Conservation (phyloP, 1,140 invertebrate species). For the Himalopsyche phryganea region DNA sequence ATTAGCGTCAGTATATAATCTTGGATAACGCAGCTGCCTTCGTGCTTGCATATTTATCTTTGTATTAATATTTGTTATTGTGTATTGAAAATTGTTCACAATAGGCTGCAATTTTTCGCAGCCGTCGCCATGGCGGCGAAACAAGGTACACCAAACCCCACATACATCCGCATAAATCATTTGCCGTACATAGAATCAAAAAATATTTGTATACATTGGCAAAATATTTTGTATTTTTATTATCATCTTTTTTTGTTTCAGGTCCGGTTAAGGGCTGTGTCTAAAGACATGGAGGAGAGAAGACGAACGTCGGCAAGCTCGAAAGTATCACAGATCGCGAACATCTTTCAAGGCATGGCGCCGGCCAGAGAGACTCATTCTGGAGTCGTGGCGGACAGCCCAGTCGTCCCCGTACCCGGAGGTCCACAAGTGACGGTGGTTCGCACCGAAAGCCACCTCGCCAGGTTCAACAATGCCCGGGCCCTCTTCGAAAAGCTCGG, state of each 20-base stretch:
- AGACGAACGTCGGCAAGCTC: conserved; percentile 63
- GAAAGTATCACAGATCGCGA: conserved; percentile 87
- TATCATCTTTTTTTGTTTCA: conserved; percentile 16
- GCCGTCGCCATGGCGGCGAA: too few relatives aligned
- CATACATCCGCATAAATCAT: too few relatives aligned
- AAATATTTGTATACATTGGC: too few relatives aligned
- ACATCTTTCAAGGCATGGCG: conserved; percentile 73
- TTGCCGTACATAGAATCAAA: too few relatives aligned
- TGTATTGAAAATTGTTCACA: too few relatives aligned
- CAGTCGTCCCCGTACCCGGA: conserved; percentile 47
- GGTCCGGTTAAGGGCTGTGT: conserved; percentile 28
- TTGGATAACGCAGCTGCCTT: too few relatives aligned
- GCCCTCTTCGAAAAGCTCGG: conserved; percentile 91
- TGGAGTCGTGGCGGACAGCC: conserved; percentile 36
- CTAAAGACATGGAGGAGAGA: conserved; percentile 62
- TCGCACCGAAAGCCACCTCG: conserved; percentile 82
- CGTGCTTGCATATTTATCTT: too few relatives aligned
- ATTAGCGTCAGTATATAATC: too few relatives aligned
- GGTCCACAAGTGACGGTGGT: conserved; percentile 67
- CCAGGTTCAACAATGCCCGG: conserved; percentile 86
- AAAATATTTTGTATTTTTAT: neutral
- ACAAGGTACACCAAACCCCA: too few relatives aligned
- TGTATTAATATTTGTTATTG: too few relatives aligned
- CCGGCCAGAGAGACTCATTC: conserved; percentile 43
- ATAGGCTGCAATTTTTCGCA: too few relatives aligned